Base-by-base conservation (phyloP, 2,888 invertebrate species). In the Gonocerus acuteangulatus region DNA sequence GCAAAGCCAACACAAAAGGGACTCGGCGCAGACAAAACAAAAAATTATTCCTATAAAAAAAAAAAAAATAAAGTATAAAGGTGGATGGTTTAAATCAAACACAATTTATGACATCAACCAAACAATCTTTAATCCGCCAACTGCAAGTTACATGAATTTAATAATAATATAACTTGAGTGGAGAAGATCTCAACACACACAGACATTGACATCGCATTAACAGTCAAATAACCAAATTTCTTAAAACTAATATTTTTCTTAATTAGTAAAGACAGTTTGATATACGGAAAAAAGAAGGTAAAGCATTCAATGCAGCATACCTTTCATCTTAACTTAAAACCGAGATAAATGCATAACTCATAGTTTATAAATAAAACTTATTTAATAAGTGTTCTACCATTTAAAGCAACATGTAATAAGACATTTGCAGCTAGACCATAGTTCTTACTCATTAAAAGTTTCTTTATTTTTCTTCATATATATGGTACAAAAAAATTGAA, bases 121-220 rank as follows among this genome's bases (percentile, higher is more conserved):
- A 65, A 65, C 65, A 63, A 65, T 63, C 61, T 65, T 65, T 65
- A 63, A 63, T 63, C 65, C 62, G 62, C 62, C 48, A 62, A 32
- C 54, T 48, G 52, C 60, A 61, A 64, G 62, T 39, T 60, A 64
- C 64, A 64, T 64, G 54, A 60, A 60, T 62, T 57, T 32, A 44
- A 32, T 45, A 39, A 48, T 48, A 34, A 19, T 22, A 23, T 57
- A 54, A 63, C 63, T 62, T 57, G 57, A 45, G 63, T 63, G 65
- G 62, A 65, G 65, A 62, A 59, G 48, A 27, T 59, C 62, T 65
- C 61, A 63, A 65, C 39, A 65, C 65, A 65, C 65, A 63, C 65
- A 65, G 59, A 65, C 65, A 65, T 62, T 63, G 62, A 65, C 61
- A 63, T 48, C 36, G 62, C 56, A 54, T 57, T 62, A 61, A 61